Percentiles rank a stretch among this genome's conserved stretches.
Conservation (phyloP, 2,113 vertebrate species). For the Pseudopodoces humilis region DNA sequence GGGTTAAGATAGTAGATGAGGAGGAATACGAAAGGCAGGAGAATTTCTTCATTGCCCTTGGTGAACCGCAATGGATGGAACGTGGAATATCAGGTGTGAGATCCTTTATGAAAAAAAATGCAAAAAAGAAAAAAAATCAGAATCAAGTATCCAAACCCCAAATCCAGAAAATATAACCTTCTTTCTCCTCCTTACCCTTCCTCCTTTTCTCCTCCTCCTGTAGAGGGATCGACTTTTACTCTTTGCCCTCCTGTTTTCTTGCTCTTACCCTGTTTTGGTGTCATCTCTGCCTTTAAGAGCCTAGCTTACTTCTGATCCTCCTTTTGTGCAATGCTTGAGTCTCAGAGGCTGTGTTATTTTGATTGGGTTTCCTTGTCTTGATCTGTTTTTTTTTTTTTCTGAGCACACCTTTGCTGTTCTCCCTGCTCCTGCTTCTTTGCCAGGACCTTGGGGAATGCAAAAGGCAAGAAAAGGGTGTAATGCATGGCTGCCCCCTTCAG, state of each 20-base stretch:
- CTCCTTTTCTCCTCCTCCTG: conserved; percentile 63
- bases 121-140: neutral
- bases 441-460: conserved; percentile 42
- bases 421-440: neutral
- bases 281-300: conserved; percentile 75
- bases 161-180: conserved; percentile 42
- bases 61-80: conserved; percentile 93
- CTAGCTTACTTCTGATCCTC: conserved; percentile 66
- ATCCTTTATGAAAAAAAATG: conserved; percentile 66
- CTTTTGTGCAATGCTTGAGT: conserved; percentile 66
- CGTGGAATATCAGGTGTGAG: conserved; percentile 91
- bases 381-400: neutral
- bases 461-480: conserved; percentile 28
- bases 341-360: conserved; percentile 1
- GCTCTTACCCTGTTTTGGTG: conserved; percentile 75
- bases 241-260: conserved; percentile 73
- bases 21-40: conserved; percentile 99
- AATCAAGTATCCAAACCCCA: conserved; percentile 31
- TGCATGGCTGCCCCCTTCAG: conserved; percentile 66
- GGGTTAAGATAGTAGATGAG: conserved; percentile 99
- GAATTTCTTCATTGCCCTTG: conserved; percentile 99
- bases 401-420: conserved; percentile 24
- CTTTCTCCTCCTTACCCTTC: conserved; percentile 31
- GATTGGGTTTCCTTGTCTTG: conserved; percentile 12
- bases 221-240: conserved; percentile 44